Evolutionary conservation across 2,888 invertebrate species (phyloP).

Genomic region (Dioctria linearis): DNA sequence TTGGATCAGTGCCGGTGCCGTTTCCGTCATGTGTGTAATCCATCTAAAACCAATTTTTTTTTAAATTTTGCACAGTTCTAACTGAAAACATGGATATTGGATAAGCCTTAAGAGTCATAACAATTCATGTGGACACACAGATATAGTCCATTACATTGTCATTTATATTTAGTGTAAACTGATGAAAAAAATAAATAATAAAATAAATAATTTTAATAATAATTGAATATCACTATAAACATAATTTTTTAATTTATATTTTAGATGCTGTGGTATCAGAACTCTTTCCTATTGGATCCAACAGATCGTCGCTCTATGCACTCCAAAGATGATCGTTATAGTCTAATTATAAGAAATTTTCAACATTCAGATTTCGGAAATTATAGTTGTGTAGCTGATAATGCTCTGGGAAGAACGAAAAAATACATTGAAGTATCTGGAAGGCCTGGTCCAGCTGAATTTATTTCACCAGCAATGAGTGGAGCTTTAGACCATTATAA

Average conservation of each 20-base stretch:
- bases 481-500: constrained; percentile 76
- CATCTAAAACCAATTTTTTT: too few species aligned
- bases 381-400: constrained; percentile 74
- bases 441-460: constrained; percentile 77
- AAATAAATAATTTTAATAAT: background rate
- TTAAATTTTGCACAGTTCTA: too few species aligned
- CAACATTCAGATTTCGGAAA: constrained; percentile 78
- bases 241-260: constrained; percentile 59
- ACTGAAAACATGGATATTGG: too few species aligned
- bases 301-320: constrained; percentile 77
- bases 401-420: constrained; percentile 73
- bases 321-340: constrained; percentile 74
- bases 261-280: constrained; percentile 78
- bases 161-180: too few species aligned
- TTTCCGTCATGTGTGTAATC: too few species aligned
- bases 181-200: too few species aligned
- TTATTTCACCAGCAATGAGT: constrained; percentile 76
- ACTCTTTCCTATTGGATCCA: constrained; percentile 76
- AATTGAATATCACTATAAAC: background rate
- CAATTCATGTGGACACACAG: too few species aligned
- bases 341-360: constrained; percentile 75
- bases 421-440: constrained; percentile 78
- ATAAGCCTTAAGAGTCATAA: too few species aligned
- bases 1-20: too few species aligned
- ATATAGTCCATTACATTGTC: too few species aligned